Conservation (phyloP, 2,888 invertebrate genomes). For the Dynastes tityus region DNA sequence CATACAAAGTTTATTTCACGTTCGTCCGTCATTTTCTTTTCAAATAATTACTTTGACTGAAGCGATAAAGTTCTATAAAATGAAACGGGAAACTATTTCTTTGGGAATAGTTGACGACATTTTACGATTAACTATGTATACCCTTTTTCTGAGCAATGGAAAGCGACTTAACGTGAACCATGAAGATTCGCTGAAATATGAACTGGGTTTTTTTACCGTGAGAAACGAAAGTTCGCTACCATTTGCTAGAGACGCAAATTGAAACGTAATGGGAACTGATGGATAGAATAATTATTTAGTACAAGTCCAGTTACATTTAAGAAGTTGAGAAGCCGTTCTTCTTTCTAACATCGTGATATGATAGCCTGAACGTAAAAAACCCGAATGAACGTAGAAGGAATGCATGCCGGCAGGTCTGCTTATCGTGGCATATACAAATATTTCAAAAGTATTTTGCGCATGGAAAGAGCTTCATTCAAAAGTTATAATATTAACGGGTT, state of each 20-base stretch:
- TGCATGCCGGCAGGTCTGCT: no score
- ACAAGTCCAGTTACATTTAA: background rate
- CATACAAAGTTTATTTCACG: background rate
- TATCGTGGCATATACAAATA: no score
- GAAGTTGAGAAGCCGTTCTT: background rate
- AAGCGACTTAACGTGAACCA: background rate
- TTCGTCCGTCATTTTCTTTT: background rate
- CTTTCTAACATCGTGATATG: no score
- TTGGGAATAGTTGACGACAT: background rate
- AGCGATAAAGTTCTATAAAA: background rate
- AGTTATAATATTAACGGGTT: no score
- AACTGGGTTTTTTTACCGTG: background rate
- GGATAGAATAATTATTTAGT: no score
- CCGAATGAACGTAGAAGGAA: no score
- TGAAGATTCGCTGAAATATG: background rate
- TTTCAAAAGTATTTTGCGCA: no score
- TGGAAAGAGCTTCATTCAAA: no score
- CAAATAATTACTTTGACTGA: background rate
- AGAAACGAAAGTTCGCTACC: background rate
- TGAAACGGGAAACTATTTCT: background rate
- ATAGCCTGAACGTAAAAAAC: no score
- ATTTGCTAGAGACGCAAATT: conserved; percentile 5
- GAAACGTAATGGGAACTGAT: background rate
- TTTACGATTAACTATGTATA: background rate
- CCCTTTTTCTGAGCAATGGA: background rate